Percentiles rank a stretch among this genome's conserved stretches.
Evolutionary conservation across 2,797 vertebrate species (phyloP).

Genomic region (Hippopotamyrus pictus): DNA sequence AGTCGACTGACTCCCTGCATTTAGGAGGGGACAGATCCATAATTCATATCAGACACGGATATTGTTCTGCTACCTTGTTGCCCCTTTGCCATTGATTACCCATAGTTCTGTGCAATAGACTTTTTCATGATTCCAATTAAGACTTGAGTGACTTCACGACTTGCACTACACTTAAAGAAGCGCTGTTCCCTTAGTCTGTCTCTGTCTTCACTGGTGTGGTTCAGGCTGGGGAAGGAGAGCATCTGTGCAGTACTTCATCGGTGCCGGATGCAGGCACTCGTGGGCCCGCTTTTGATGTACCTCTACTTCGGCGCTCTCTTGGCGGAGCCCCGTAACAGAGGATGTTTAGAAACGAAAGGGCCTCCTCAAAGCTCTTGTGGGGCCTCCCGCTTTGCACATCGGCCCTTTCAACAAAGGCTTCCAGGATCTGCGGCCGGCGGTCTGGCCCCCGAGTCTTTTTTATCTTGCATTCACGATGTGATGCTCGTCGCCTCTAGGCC

Average conservation of each 20-base stretch:
- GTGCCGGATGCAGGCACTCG: neutral
- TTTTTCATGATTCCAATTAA: neutral
- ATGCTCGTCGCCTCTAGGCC: neutral
- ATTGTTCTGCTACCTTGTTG: neutral
- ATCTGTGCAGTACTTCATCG: neutral
- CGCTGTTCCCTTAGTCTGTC: neutral
- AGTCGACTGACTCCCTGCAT: neutral
- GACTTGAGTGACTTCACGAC: no score
- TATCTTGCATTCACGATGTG: neutral
- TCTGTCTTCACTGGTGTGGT: neutral
- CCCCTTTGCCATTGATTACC: neutral
- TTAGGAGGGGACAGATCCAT: neutral
- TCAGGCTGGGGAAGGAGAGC: neutral
- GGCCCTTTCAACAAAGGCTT: neutral
- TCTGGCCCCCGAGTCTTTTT: neutral
- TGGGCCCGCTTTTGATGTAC: constrained; percentile 31
- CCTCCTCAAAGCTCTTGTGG: constrained; percentile 29
- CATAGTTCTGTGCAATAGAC: neutral
- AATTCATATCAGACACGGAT: neutral
- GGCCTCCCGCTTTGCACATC: constrained; percentile 15
- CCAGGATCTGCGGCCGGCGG: neutral
- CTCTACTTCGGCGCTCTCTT: constrained; percentile 51
- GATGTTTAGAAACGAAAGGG: constrained; percentile 38
- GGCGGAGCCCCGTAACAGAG: constrained; percentile 35
- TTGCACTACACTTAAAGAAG: neutral